Evolutionary conservation across 2,888 invertebrate species (phyloP), one percentile per base, ranked within the genome.

Genomic region (Caenorhabditis sp.): DNA sequence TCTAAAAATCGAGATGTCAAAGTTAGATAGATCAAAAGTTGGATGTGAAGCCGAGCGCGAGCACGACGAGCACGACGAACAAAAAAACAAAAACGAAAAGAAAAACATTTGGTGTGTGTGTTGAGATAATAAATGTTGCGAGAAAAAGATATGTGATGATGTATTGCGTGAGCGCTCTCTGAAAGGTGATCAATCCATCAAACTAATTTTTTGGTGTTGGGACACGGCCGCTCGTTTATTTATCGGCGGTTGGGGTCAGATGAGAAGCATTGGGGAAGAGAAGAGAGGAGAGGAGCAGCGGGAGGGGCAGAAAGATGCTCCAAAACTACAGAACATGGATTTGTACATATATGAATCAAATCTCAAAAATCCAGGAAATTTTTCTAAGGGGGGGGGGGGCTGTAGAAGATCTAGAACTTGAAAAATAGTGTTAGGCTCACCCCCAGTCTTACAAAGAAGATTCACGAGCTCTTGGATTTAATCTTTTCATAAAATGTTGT

Each of bases 41-140:
- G n/a, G n/a, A n/a, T n/a, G n/a, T n/a, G n/a, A n/a, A n/a, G n/a
- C n/a, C n/a, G n/a, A n/a, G n/a, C n/a, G 36, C 36, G 10, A 36
- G 7, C 7, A 36, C 21, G 27, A 59, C 25, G 12, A 8, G 21
- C 27, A 36, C 14, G 50, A 25, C 0, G 31, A 25, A 10, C 1
- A 36, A 57, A 57, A 31, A 23, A 50, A 23, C 21, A 36, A 8
- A 12, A 20, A 31, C 20, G n/a, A 27, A 54, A 12, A 26, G n/a
- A 50, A 49, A 53, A 25, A 70, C 70, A 65, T 70, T n/a, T 62
- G 52, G 43, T 43, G 43, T 43, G 43, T 43, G 43, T 43, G 43
- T 43, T 43, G 43, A 43, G 43, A 43, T 43, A 43, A 43, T 43
- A 43, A 43, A 43, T 43, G 43, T 43, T 43, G 43, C 43, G 43